A percentile compares a stretch with the other conserved stretches of the same genome.
Evolutionary conservation across 2,113 vertebrate genomes (phyloP).

Genomic region (Origma solitaria): DNA sequence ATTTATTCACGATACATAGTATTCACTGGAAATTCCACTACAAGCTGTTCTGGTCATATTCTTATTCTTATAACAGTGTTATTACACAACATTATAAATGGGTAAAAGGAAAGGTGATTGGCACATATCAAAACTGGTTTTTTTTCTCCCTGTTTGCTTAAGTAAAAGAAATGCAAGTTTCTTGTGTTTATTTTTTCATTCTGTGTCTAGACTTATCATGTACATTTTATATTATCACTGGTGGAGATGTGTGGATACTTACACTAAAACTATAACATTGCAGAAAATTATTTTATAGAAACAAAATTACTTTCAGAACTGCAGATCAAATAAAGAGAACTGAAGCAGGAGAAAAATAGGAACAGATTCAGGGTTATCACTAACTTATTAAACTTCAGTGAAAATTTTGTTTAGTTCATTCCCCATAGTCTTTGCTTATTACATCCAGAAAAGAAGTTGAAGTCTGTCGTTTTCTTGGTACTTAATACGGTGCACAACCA

Average conservation of each 20-base stretch:
- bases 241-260: neutral
- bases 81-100: neutral
- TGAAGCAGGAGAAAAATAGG: neutral
- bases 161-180: neutral
- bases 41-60: neutral
- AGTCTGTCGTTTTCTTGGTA: neutral
- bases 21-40: neutral
- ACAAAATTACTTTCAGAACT: neutral
- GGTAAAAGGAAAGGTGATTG: neutral
- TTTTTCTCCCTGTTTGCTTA: neutral
- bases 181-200: neutral
- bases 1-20: neutral
- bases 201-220: neutral
- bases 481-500: neutral
- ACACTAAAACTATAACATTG: neutral
- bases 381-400: neutral
- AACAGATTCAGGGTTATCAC: neutral
- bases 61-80: neutral
- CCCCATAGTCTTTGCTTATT: neutral
- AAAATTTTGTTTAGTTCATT: neutral
- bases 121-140: rapidly evolving
- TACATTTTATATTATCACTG: neutral
- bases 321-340: neutral
- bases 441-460: neutral
- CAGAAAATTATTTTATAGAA: neutral